Percentiles rank a stretch among this genome's conserved stretches.
These are phyloP conservation scores for Zaprionus camerounensis DNA, from an alignment of 1,140 invertebrate species.

Conservation along the genomic window DNA sequence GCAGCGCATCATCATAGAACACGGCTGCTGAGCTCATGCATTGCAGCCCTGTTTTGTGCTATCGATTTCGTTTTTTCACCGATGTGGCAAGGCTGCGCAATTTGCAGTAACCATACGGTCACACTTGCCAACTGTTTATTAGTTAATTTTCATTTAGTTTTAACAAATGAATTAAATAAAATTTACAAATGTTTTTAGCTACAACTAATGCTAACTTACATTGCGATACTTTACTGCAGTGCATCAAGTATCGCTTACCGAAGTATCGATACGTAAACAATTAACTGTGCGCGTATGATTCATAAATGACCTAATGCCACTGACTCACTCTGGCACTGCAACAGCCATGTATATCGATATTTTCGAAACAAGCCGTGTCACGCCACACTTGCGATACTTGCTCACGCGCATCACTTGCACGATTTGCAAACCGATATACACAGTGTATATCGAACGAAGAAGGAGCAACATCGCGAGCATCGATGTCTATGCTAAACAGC, in stretches of 20 bases:
- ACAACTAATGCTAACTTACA: neutral
- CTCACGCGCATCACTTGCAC: neutral
- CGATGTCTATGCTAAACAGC: conserved; percentile 45
- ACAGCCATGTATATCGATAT: neutral
- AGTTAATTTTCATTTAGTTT: neutral
- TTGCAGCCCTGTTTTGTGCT: conserved; percentile 19
- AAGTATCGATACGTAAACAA: neutral
- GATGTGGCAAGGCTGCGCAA: conserved; percentile 6
- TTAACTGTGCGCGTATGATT: neutral
- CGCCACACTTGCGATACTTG: neutral
- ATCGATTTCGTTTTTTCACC: neutral
- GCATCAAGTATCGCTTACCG: neutral
- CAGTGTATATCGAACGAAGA: conserved; percentile 4
- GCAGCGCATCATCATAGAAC: neutral
- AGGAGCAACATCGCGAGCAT: conserved; percentile 34
- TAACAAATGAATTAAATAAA: neutral
- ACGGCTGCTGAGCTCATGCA: neutral
- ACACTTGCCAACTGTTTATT: conserved; percentile 3
- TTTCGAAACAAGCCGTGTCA: neutral
- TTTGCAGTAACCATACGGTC: neutral
- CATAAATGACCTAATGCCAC: neutral
- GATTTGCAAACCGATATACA: conserved; percentile 21
- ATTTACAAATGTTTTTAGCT: neutral
- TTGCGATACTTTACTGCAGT: neutral
- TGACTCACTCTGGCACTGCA: neutral